phyloP scores from a whole-genome alignment of 2,888 invertebrate genomes.

The Pemphredon lugubris region DNA sequence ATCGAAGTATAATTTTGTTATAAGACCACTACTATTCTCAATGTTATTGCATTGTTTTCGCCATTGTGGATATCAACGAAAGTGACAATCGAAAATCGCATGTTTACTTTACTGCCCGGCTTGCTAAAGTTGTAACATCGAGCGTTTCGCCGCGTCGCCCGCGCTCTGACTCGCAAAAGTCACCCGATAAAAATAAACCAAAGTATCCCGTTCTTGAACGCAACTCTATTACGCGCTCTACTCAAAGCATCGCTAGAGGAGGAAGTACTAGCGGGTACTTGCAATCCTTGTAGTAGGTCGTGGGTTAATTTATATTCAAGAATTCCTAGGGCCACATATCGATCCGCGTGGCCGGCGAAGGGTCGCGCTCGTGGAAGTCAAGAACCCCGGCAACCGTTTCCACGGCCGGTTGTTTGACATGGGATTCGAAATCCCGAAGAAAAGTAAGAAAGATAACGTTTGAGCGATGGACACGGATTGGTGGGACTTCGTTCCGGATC shows the following conservation, averaged over 20 bases:
- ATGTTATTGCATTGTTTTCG: too few relatives aligned
- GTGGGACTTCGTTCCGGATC: conserved; percentile 75
- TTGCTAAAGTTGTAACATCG: too few relatives aligned
- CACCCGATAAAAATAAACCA: conserved; percentile 16
- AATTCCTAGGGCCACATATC: conserved; percentile 55
- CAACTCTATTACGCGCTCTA: conserved; percentile 2
- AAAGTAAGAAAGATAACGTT: conserved; percentile 23
- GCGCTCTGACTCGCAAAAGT: background rate
- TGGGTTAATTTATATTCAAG: conserved; percentile 34
- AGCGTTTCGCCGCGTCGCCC: too few relatives aligned
- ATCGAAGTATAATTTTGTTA: too few relatives aligned
- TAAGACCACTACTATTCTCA: too few relatives aligned
- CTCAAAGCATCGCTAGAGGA: background rate
- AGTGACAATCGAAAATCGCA: too few relatives aligned
- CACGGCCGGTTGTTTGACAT: conserved; percentile 69
- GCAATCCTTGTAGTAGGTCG: conserved; percentile 45
- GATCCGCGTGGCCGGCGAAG: conserved; percentile 50
- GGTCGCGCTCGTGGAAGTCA: conserved; percentile 46
- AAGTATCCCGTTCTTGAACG: background rate
- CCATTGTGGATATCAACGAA: too few relatives aligned
- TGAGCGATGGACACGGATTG: conserved; percentile 75
- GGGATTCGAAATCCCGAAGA: conserved; percentile 43
- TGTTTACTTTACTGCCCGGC: too few relatives aligned
- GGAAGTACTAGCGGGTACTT: background rate
- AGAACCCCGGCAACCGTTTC: conserved; percentile 75